phyloP scores from a whole-genome alignment of 2,797 vertebrate species.

The Pachyuromys duprasi region DNA sequence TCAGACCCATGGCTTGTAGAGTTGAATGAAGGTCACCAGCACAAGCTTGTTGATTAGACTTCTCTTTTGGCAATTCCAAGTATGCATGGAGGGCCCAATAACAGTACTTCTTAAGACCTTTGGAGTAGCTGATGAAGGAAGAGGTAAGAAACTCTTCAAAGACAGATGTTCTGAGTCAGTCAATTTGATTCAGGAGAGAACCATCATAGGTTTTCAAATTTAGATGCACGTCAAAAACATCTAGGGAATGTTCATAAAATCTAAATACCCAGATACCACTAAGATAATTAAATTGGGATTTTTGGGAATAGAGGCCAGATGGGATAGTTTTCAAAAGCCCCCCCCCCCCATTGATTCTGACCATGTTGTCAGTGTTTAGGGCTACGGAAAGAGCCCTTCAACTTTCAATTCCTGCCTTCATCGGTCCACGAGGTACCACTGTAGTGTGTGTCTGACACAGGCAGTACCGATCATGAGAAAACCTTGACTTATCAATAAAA shows the following conservation, averaged over 20 bases:
- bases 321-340: not conserved
- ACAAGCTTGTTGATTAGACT: not conserved
- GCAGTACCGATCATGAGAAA: not conserved
- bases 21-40: not conserved
- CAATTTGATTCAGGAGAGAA: not conserved
- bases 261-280: not conserved
- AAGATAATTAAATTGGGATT: not conserved
- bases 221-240: not conserved
- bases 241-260: not conserved
- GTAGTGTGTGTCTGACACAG: not conserved
- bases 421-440: not conserved
- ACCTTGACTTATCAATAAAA: conserved; percentile 6
- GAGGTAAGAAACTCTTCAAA: not conserved
- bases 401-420: not conserved
- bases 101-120: not conserved
- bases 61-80: not conserved
- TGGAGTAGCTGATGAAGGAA: not conserved
- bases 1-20: not conserved
- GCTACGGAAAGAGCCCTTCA: not conserved
- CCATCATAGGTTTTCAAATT: not conserved
- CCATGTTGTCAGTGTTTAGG: not conserved
- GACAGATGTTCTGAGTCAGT: not conserved
- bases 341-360: not conserved
- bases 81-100: not conserved
- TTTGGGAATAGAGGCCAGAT: conserved; percentile 15